Percentiles rank a stretch among this genome's conserved stretches.
These are phyloP conservation scores for Chionomys nivalis DNA, from an alignment of 2,113 vertebrate species.

Conservation along the genomic window DNA sequence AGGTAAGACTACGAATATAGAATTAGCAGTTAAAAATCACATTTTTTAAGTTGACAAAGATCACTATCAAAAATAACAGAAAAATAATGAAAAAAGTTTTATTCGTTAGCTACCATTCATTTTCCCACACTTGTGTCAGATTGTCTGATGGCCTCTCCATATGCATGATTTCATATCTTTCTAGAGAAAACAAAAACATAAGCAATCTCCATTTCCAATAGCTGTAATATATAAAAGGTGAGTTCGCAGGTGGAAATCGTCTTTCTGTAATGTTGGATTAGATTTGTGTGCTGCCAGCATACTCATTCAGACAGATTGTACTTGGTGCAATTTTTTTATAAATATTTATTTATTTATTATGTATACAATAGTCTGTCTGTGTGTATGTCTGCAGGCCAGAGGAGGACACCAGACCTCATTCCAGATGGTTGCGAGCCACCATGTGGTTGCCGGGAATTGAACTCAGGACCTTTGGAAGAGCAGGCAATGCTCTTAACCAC, in stretches of 20 bases:
- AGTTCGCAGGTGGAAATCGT: neutral
- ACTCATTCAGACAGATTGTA: neutral
- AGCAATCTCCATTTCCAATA: neutral
- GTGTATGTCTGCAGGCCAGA: no score
- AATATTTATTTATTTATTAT: no score
- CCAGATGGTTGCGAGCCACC: no score
- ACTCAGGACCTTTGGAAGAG: no score
- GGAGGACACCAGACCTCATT: no score
- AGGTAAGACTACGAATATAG: neutral
- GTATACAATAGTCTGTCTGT: no score
- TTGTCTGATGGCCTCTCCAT: conserved; percentile 1
- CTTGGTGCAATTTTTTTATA: neutral
- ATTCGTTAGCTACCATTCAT: neutral
- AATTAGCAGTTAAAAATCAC: neutral
- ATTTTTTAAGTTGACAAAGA: neutral
- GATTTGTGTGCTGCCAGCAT: neutral
- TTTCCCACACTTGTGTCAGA: neutral
- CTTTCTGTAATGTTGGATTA: neutral
- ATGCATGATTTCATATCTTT: conserved; percentile 24
- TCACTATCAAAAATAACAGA: neutral
- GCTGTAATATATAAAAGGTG: neutral
- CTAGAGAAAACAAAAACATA: neutral
- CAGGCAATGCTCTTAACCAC: no score
- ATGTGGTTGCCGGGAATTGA: no score
- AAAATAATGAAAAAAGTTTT: conserved; percentile 2